Percentiles rank a stretch among this genome's conserved stretches.
Evolutionary conservation across 2,113 vertebrate species (phyloP).

Genomic region (Camarhynchus parvulus): DNA sequence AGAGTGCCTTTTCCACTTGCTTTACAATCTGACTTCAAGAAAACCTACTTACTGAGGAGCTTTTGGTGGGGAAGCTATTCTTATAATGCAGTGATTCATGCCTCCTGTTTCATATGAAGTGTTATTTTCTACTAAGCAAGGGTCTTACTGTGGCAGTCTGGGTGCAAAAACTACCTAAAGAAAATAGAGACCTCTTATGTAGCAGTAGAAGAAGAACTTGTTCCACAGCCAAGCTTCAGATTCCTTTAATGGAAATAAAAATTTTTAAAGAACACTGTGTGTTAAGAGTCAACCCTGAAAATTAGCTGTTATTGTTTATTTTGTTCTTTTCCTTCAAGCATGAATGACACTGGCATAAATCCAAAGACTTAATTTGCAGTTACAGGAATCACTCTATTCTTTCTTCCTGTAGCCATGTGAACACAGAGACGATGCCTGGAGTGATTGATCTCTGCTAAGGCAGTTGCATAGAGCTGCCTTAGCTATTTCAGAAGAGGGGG

Average conservation of each 20-base stretch:
- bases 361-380: background rate
- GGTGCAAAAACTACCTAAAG: background rate
- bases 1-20: background rate
- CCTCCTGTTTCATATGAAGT: constrained; percentile 24
- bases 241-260: background rate
- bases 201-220: background rate
- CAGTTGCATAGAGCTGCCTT: background rate
- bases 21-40: background rate
- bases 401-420: background rate
- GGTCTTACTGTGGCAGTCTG: background rate
- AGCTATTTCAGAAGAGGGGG: background rate
- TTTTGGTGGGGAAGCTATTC: constrained; percentile 25
- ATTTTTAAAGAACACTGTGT: background rate
- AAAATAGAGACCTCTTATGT: background rate
- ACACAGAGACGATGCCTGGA: background rate
- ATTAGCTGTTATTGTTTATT: background rate
- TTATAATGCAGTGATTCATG: constrained; percentile 46
- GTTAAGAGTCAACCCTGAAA: background rate
- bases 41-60: background rate
- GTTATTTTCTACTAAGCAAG: constrained; percentile 9
- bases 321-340: background rate
- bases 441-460: background rate
- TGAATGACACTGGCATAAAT: background rate
- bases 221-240: background rate
- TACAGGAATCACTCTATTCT: background rate